phyloP scores from a whole-genome alignment of 2,888 invertebrate species.

The Chloroclysta siterata region DNA sequence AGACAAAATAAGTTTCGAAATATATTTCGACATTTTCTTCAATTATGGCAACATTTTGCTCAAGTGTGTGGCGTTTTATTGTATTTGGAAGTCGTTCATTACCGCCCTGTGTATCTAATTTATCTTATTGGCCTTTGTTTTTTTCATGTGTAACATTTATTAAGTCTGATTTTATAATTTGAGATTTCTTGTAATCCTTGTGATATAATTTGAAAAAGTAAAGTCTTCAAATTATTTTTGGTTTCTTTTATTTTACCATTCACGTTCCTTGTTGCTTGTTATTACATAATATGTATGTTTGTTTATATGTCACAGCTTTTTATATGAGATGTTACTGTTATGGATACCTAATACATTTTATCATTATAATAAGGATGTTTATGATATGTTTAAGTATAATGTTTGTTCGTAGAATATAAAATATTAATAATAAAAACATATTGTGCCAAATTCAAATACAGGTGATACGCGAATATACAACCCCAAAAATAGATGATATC shows the following conservation, averaged over 20 bases:
- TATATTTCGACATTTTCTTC: slow-evolving; percentile 58
- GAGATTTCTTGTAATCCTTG: slow-evolving; percentile 74
- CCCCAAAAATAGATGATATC: slow-evolving; percentile 47
- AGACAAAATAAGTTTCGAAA: slow-evolving; percentile 62
- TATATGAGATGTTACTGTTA: slow-evolving; percentile 64
- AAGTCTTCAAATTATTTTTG: slow-evolving; percentile 67
- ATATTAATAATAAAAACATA: slow-evolving; percentile 47
- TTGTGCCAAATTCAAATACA: slow-evolving; percentile 77
- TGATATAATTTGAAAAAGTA: slow-evolving; percentile 77
- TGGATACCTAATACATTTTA: slow-evolving; percentile 47
- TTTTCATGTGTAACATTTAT: slow-evolving; percentile 55
- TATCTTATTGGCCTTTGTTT: slow-evolving; percentile 44
- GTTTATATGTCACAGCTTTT: slow-evolving; percentile 68
- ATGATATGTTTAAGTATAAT: slow-evolving; percentile 61
- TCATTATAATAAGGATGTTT: slow-evolving; percentile 47
- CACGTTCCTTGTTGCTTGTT: slow-evolving; percentile 50
- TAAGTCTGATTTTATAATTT: slow-evolving; percentile 69
- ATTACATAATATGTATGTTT: slow-evolving; percentile 47
- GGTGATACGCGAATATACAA: slow-evolving; percentile 65
- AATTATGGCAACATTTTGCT: slow-evolving; percentile 77
- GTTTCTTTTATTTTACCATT: slow-evolving; percentile 66
- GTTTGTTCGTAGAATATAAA: slow-evolving; percentile 53
- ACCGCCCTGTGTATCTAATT: slow-evolving; percentile 32
- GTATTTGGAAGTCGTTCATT: slow-evolving; percentile 41
- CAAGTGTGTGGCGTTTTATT: slow-evolving; percentile 62